Conservation (phyloP, 2,797 vertebrate genomes). For the Babyrousa celebensis region DNA sequence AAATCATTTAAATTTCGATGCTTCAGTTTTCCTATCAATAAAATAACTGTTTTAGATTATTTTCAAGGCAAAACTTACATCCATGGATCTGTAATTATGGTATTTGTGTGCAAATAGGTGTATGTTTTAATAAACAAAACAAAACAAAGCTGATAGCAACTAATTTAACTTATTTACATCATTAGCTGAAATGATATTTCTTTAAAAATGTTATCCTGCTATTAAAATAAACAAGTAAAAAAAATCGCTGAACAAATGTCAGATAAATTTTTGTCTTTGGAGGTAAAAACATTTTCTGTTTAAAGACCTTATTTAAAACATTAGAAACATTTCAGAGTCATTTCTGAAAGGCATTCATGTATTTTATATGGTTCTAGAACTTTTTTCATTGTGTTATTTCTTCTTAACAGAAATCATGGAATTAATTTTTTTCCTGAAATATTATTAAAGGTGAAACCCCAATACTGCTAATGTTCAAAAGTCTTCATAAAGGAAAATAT, state of each 20-base stretch:
- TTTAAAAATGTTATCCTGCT: background rate
- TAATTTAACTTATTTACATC: background rate
- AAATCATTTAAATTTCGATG: background rate
- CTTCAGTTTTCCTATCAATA: background rate
- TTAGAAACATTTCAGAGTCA: background rate
- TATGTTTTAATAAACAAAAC: conserved; percentile 6
- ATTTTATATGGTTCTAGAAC: background rate
- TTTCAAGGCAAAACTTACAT: background rate
- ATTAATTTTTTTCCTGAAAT: background rate
- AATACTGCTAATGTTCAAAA: background rate
- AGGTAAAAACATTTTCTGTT: background rate
- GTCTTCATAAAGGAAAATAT: background rate
- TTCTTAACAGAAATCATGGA: background rate
- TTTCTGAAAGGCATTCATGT: background rate
- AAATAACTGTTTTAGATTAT: background rate
- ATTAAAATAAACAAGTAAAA: conserved; percentile 11
- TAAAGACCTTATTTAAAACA: background rate
- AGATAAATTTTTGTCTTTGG: background rate
- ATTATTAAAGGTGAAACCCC: background rate
- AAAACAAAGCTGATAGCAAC: background rate
- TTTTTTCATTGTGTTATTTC: background rate
- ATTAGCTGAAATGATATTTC: conserved; percentile 25
- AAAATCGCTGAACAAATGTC: background rate
- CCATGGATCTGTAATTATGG: background rate
- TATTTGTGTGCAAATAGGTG: background rate